phyloP scores from a whole-genome alignment of 2,888 invertebrate genomes.

The Chrysodeixis includens region DNA sequence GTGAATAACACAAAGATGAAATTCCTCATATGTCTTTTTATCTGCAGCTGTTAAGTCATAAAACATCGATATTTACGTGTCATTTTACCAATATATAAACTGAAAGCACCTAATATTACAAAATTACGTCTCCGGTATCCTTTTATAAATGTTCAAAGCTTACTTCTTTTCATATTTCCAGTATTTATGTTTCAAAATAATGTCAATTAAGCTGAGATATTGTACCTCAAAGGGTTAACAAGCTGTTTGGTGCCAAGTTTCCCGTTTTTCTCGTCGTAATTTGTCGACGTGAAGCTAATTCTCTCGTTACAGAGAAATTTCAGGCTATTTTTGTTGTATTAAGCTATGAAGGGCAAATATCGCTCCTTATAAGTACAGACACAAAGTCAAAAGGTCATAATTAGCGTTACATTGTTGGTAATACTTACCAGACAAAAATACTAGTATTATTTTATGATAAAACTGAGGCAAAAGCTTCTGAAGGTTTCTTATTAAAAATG shows the following conservation, averaged over 20 bases:
- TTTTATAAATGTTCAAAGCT: not conserved
- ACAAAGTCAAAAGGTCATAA: not conserved
- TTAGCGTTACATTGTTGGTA: no score
- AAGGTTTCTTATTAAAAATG: no score
- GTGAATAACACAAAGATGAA: no score
- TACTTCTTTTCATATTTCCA: not conserved
- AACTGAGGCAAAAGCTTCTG: no score
- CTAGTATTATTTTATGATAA: no score
- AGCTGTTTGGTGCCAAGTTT: constrained; percentile 27
- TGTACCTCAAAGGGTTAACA: constrained; percentile 7
- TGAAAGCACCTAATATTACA: no score
- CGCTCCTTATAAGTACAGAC: not conserved
- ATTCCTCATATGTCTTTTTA: no score
- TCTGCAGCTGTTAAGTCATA: no score
- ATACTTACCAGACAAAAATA: no score
- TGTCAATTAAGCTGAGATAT: not conserved
- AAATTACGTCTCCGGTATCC: no score
- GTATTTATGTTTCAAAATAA: not conserved
- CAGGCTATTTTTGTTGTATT: constrained; percentile 25
- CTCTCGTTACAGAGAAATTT: constrained; percentile 20
- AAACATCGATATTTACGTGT: no score
- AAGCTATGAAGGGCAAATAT: constrained; percentile 12
- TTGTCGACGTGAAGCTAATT: constrained; percentile 19
- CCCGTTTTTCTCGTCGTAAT: constrained; percentile 20
- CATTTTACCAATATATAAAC: no score